A percentile compares a stretch with the other conserved stretches of the same genome.
phyloP scores from a whole-genome alignment of 2,888 invertebrate species.

The Sabellastarte sp. region DNA sequence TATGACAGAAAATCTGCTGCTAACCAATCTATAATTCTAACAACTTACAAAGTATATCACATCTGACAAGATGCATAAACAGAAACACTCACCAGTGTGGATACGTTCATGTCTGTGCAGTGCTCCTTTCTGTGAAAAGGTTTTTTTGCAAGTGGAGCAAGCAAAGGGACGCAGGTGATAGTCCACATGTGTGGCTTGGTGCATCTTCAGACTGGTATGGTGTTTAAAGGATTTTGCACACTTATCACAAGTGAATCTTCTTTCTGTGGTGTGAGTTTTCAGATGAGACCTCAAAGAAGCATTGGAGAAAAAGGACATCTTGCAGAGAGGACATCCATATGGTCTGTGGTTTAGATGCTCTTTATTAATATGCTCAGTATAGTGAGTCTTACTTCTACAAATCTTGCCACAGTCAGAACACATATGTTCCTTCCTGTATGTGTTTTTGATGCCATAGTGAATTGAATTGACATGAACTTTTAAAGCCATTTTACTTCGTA shows the following conservation, averaged over 20 bases:
- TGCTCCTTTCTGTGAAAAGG: constrained; percentile 11
- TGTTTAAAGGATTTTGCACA: constrained; percentile 15
- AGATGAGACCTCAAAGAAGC: constrained; percentile 8
- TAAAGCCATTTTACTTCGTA: constrained; percentile 11
- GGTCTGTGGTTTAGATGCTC: constrained; percentile 13
- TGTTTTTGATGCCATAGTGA: constrained; percentile 8
- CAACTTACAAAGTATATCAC: too few relatives aligned
- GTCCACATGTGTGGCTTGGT: constrained; percentile 7
- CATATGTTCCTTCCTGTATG: constrained; percentile 4
- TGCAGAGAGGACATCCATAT: constrained; percentile 8
- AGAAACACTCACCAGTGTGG: constrained; percentile 16
- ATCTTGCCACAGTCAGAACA: constrained; percentile 14
- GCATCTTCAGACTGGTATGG: constrained; percentile 8
- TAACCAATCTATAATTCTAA: too few relatives aligned
- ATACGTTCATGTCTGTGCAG: constrained; percentile 11
- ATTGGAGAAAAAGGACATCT: constrained; percentile 9
- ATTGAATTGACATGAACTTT: constrained; percentile 8
- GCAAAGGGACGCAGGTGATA: constrained; percentile 1
- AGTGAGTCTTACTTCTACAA: constrained; percentile 13
- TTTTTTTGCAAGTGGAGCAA: constrained; percentile 14
- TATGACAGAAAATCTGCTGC: too few relatives aligned
- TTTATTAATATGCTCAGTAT: constrained; percentile 10
- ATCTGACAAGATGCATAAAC: too few relatives aligned
- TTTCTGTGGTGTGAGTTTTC: constrained; percentile 1
- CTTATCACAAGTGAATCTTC: constrained; percentile 3